Conservation (phyloP, 2,888 invertebrate species). For the Seira sanloemensis region DNA sequence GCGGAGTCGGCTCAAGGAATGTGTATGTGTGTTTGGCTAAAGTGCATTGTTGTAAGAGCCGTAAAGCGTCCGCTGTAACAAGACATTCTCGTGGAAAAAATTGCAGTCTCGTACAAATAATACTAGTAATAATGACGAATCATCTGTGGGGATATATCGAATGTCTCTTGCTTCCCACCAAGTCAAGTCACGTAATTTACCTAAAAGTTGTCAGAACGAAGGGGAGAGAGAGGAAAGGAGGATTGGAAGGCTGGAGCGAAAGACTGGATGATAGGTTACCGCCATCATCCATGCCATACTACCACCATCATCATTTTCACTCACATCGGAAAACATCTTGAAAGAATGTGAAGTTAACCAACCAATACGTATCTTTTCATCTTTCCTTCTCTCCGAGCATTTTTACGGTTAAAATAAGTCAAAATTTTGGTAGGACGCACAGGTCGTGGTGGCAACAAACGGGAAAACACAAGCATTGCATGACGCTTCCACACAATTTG, state of each 20-base stretch:
- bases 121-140: background rate
- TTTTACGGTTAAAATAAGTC: background rate
- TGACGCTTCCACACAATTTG: slow-evolving; percentile 37
- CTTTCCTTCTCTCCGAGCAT: background rate
- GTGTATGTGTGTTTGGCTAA: too few relatives aligned
- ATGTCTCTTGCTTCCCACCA: background rate
- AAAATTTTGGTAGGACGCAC: background rate
- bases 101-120: background rate
- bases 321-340: slow-evolving; percentile 37
- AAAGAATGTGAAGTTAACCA: slow-evolving; percentile 39
- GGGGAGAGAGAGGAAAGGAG: background rate
- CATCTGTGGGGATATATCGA: background rate
- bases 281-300: slow-evolving; percentile 25
- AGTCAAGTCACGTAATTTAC: slow-evolving; percentile 64
- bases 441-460: background rate
- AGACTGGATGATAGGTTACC: slow-evolving; percentile 49
- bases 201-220: slow-evolving; percentile 56
- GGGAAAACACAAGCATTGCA: background rate
- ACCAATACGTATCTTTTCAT: slow-evolving; percentile 26
- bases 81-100: too few relatives aligned
- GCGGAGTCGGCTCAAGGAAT: too few relatives aligned
- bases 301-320: slow-evolving; percentile 5
- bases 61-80: too few relatives aligned
- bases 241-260: background rate
- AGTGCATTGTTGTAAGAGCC: too few relatives aligned